These are phyloP conservation scores for Hyles lineata DNA, from an alignment of 2,888 invertebrate genomes.

Conservation along the genomic window DNA sequence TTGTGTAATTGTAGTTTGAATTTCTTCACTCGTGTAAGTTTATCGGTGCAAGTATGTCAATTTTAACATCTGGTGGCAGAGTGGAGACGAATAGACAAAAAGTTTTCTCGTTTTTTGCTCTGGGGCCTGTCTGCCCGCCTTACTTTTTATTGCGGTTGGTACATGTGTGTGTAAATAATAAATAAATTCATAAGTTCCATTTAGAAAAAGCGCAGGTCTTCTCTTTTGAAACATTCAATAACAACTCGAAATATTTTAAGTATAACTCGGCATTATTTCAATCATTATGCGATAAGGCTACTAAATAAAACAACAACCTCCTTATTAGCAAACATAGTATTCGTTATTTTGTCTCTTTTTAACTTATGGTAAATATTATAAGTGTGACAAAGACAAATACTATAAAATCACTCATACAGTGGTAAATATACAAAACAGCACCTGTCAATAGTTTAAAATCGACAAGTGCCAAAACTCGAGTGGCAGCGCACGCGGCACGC, in stretches of 20 bases:
- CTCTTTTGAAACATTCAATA: neutral
- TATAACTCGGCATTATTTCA: too few relatives aligned
- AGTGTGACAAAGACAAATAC: neutral
- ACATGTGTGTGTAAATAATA: constrained; percentile 19
- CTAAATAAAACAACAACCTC: too few relatives aligned
- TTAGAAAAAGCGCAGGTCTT: neutral
- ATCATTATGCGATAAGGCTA: too few relatives aligned
- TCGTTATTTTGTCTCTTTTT: too few relatives aligned
- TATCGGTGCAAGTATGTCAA: neutral
- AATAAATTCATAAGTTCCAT: constrained; percentile 19
- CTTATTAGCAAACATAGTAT: too few relatives aligned
- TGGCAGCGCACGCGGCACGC: constrained; percentile 34
- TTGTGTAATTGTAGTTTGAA: neutral
- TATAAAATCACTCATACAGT: neutral
- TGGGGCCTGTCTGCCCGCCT: constrained; percentile 4
- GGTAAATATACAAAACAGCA: constrained; percentile 4
- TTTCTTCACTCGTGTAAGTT: constrained; percentile 13
- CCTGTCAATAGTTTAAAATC: constrained; percentile 27
- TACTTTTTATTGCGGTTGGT: constrained; percentile 16
- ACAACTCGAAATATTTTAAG: too few relatives aligned
- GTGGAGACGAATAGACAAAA: constrained; percentile 25
- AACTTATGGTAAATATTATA: too few relatives aligned
- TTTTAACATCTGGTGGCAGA: constrained; percentile 20
- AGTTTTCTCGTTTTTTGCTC: constrained; percentile 19
- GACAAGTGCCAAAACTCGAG: constrained; percentile 45